Evolutionary conservation across 2,888 invertebrate genomes (phyloP).

Genomic region (Drosophila incognita): DNA sequence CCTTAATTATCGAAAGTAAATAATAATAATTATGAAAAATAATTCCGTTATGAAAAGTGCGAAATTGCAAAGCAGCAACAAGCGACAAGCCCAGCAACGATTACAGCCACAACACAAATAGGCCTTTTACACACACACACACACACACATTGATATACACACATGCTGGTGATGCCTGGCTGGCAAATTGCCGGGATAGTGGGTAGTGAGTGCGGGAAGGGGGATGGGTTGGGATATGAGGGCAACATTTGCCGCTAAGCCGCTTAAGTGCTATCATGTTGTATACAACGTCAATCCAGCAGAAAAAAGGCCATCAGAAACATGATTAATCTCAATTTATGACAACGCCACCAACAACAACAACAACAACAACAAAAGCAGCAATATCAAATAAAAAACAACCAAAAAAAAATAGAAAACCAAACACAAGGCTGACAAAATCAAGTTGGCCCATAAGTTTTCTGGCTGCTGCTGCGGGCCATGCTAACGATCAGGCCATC

Average conservation of each 20-base stretch:
- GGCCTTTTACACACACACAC: constrained; percentile 11
- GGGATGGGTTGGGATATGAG: constrained; percentile 4
- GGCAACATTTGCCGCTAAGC: constrained; percentile 57
- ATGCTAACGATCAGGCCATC: constrained; percentile 67
- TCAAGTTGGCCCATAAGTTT: constrained; percentile 31
- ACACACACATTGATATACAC: not conserved
- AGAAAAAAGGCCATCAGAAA: constrained; percentile 56
- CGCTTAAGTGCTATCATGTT: constrained; percentile 76
- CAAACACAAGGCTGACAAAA: constrained; percentile 24
- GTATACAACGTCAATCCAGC: constrained; percentile 54
- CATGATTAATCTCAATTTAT: constrained; percentile 81
- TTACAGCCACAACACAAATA: constrained; percentile 33
- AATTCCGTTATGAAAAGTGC: constrained; percentile 16
- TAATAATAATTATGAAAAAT: not conserved
- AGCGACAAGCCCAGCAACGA: constrained; percentile 12
- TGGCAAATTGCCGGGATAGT: not conserved
- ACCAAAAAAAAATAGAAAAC: not conserved
- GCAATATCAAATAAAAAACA: constrained; percentile 14
- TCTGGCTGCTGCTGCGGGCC: constrained; percentile 11
- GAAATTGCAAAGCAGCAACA: constrained; percentile 38
- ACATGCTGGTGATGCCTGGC: not conserved
- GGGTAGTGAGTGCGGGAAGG: not conserved
- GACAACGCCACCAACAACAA: constrained; percentile 55
- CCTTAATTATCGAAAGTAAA: not conserved
- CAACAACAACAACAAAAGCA: constrained; percentile 21